These are phyloP conservation scores for Ianthella basta DNA, from an alignment of 37 sponge, comb jelly and placozoan genomes.

Conservation along the genomic window DNA sequence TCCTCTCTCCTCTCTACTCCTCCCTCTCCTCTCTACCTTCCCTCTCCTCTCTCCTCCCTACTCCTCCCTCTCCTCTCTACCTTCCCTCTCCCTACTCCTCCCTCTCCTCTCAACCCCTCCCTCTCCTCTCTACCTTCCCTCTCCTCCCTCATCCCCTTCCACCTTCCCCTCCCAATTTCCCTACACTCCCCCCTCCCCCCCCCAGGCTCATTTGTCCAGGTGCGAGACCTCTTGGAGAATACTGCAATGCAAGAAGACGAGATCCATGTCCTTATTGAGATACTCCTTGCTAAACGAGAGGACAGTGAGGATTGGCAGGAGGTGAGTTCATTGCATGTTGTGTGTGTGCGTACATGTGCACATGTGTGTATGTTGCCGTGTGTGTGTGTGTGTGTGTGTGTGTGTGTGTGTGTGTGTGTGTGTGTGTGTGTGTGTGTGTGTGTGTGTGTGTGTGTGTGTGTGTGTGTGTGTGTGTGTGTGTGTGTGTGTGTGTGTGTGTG, in stretches of 20 bases:
- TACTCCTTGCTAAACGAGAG: slow-evolving; percentile 6
- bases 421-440: not conserved
- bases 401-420: not conserved
- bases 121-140: too few relatives aligned
- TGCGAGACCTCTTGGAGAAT: not conserved
- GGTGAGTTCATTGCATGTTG: not conserved
- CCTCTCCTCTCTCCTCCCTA: too few relatives aligned
- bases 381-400: not conserved
- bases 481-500: slow-evolving; percentile 12
- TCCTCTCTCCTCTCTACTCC: too few relatives aligned
- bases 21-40: too few relatives aligned
- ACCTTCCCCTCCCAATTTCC: too few relatives aligned
- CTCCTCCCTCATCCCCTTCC: not conserved
- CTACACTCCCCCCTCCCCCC: not conserved
- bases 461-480: slow-evolving; percentile 10
- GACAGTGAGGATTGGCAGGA: slow-evolving; percentile 30
- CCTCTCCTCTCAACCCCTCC: too few relatives aligned
- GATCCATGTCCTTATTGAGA: slow-evolving; percentile 13
- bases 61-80: too few relatives aligned
- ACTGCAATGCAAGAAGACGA: not conserved
- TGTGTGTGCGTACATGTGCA: not conserved
- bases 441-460: not conserved
- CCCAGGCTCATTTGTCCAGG: not conserved
- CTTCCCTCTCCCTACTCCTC: too few relatives aligned
- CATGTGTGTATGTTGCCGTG: not conserved